Conservation (phyloP, 2,888 invertebrate genomes). For the Polydrusus tereticollis region DNA sequence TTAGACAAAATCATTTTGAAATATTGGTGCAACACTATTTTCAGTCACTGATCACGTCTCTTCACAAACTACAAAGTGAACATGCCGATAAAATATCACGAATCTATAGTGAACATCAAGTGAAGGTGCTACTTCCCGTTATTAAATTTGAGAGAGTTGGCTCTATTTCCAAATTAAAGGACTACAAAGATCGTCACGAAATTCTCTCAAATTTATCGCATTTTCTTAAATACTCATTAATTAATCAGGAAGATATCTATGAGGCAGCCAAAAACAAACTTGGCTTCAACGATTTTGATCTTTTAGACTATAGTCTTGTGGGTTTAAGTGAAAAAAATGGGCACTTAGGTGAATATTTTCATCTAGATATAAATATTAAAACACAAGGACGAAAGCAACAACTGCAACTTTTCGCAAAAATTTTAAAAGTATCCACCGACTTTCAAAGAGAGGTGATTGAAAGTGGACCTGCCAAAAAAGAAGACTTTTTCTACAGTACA, state of each 20-base stretch:
- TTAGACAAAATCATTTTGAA: conserved; percentile 27
- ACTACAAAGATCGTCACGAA: not conserved
- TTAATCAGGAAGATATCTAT: conserved; percentile 55
- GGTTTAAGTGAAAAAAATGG: conserved; percentile 52
- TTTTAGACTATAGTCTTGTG: conserved; percentile 47
- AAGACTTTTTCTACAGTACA: conserved; percentile 63
- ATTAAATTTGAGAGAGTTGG: not conserved
- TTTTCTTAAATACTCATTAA: conserved; percentile 19
- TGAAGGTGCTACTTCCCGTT: conserved; percentile 13
- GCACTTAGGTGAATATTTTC: conserved; percentile 57
- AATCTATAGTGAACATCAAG: not conserved
- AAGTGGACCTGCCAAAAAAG: conserved; percentile 45
- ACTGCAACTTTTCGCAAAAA: conserved; percentile 23
- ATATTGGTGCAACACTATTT: conserved; percentile 14
- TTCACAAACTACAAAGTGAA: not conserved
- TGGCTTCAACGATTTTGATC: conserved; percentile 48
- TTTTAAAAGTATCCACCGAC: not conserved
- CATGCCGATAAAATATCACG: not conserved
- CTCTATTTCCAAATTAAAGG: not conserved
- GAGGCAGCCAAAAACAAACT: conserved; percentile 51
- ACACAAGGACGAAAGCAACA: conserved; percentile 1
- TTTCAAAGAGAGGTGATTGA: not conserved
- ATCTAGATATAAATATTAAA: conserved; percentile 46
- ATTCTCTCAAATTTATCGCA: not conserved
- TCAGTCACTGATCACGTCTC: conserved; percentile 4